Evolutionary conservation across 2,888 invertebrate species (phyloP).

Genomic region (Plemyria rubiginata): DNA sequence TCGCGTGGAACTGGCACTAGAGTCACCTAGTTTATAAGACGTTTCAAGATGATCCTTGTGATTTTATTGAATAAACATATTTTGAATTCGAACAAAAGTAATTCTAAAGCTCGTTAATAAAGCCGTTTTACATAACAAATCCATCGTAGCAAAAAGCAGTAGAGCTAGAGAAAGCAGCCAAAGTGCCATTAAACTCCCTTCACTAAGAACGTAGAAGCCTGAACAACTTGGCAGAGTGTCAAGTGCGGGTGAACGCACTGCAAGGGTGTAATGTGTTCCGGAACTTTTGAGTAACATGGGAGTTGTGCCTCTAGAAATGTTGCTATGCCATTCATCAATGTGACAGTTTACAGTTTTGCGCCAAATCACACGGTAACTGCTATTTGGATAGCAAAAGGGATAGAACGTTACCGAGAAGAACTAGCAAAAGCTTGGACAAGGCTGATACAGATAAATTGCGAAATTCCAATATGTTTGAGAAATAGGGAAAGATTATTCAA

Average conservation of each 20-base stretch:
- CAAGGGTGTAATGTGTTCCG: slow-evolving; percentile 31
- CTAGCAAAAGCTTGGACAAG: too few species aligned
- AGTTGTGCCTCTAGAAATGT: neutral
- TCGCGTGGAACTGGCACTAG: too few species aligned
- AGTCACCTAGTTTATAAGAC: too few species aligned
- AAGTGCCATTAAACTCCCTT: slow-evolving; percentile 16
- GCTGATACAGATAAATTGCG: too few species aligned
- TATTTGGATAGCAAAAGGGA: neutral
- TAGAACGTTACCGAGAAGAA: too few species aligned
- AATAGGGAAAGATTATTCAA: neutral
- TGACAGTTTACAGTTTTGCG: neutral
- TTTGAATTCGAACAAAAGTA: too few species aligned
- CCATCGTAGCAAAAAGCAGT: slow-evolving; percentile 1
- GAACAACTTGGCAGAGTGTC: slow-evolving; percentile 31
- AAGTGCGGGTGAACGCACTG: slow-evolving; percentile 43
- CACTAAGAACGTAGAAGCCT: slow-evolving; percentile 17
- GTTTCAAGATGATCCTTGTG: too few species aligned
- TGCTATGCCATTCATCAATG: neutral
- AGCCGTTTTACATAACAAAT: slow-evolving; percentile 3
- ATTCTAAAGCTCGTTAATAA: neutral
- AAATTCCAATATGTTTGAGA: neutral
- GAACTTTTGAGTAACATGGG: slow-evolving; percentile 5
- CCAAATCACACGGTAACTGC: too few species aligned
- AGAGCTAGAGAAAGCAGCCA: slow-evolving; percentile 1
- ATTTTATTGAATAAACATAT: too few species aligned